phyloP scores from a whole-genome alignment of 2,797 vertebrate species.

The Rachycentron canadum region DNA sequence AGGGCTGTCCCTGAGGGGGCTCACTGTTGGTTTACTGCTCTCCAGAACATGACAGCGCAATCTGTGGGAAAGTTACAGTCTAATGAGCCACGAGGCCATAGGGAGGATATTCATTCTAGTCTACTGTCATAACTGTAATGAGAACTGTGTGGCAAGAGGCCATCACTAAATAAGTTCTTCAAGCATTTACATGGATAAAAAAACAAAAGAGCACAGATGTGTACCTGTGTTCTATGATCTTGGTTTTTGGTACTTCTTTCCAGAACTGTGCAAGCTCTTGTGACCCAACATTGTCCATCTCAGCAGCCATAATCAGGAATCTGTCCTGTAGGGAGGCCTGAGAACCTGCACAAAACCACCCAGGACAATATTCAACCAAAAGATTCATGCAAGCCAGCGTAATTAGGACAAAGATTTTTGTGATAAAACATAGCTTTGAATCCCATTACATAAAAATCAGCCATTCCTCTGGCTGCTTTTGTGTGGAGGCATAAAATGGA shows the following conservation, averaged over 20 bases:
- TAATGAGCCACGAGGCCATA: slow-evolving; percentile 23
- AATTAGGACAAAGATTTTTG: background rate
- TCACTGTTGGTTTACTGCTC: slow-evolving; percentile 83
- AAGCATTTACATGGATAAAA: background rate
- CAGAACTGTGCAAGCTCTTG: slow-evolving; percentile 94
- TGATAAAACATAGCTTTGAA: background rate
- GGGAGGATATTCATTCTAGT: slow-evolving; percentile 5
- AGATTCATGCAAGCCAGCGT: background rate
- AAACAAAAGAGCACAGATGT: background rate
- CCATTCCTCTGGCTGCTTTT: no score
- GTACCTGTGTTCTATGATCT: slow-evolving; percentile 95
- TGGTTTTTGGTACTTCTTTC: slow-evolving; percentile 93
- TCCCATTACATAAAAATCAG: background rate
- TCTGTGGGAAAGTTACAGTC: slow-evolving; percentile 78
- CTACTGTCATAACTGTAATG: slow-evolving; percentile 1
- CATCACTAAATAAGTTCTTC: background rate
- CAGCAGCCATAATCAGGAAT: slow-evolving; percentile 96
- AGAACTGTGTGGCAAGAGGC: slow-evolving; percentile 4
- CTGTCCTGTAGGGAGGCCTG: slow-evolving; percentile 94
- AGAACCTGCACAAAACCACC: slow-evolving; percentile 82
- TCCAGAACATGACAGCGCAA: slow-evolving; percentile 94
- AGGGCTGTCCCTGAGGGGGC: slow-evolving; percentile 81
- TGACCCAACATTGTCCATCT: slow-evolving; percentile 89
- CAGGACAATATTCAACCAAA: background rate
- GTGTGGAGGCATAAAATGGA: background rate